Conservation (phyloP, 2,888 invertebrate genomes). For the Eumerus sabulonum region DNA sequence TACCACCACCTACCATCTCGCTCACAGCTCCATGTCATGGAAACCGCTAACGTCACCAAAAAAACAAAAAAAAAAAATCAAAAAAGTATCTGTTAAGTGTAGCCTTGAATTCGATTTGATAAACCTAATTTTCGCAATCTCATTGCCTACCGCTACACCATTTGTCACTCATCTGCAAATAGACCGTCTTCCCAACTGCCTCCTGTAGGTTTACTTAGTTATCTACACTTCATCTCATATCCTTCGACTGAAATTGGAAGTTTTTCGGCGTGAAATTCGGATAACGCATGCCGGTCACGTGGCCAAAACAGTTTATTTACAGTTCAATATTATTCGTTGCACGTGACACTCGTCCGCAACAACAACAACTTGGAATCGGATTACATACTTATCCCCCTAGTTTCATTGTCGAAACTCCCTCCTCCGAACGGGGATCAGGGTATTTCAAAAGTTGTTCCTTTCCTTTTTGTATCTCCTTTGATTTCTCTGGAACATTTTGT, state of each 20-base stretch:
- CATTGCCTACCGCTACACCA: slow-evolving; percentile 53
- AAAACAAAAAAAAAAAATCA: slow-evolving; percentile 40
- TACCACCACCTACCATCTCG: too few species aligned
- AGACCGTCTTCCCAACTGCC: neutral
- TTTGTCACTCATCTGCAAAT: slow-evolving; percentile 52
- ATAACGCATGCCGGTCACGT: slow-evolving; percentile 71
- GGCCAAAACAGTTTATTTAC: slow-evolving; percentile 71
- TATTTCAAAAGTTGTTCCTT: slow-evolving; percentile 2
- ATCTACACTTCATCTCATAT: slow-evolving; percentile 47
- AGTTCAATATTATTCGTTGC: slow-evolving; percentile 71
- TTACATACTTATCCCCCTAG: slow-evolving; percentile 16
- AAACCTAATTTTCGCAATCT: slow-evolving; percentile 65
- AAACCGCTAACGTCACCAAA: slow-evolving; percentile 15
- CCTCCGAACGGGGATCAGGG: neutral
- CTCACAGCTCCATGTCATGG: neutral
- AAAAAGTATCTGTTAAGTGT: slow-evolving; percentile 53
- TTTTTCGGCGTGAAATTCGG: slow-evolving; percentile 62
- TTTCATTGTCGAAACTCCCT: too few species aligned
- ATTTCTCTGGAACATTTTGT: neutral
- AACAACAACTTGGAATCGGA: slow-evolving; percentile 34
- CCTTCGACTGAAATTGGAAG: slow-evolving; percentile 52
- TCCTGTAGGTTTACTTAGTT: slow-evolving; percentile 1
- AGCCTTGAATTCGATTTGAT: slow-evolving; percentile 62
- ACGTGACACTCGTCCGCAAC: slow-evolving; percentile 69
- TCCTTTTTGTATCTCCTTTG: neutral